Evolutionary conservation across 2,888 invertebrate genomes (phyloP).

Genomic region (Lacanobia wlatinum): DNA sequence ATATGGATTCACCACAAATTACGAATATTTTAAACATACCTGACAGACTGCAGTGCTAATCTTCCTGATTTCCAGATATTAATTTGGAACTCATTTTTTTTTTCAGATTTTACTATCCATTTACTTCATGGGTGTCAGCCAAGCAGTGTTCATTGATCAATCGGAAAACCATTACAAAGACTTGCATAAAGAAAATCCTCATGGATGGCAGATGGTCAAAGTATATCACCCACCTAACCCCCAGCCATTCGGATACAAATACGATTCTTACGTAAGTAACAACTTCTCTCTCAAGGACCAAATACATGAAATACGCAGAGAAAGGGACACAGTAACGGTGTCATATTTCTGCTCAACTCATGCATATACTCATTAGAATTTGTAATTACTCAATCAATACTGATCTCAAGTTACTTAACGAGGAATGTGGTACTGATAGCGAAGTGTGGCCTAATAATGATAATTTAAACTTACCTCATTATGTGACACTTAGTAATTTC

Average conservation of each 20-base stretch:
- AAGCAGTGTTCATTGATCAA: conserved; percentile 79
- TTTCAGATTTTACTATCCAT: conserved; percentile 80
- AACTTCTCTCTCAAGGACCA: conserved; percentile 56
- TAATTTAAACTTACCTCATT: conserved; percentile 28
- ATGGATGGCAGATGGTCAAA: conserved; percentile 81
- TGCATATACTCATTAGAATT: conserved; percentile 58
- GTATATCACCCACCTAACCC: conserved; percentile 79
- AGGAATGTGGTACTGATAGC: conserved; percentile 49
- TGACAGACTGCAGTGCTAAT: not conserved
- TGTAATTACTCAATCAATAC: conserved; percentile 58
- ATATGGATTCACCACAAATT: not conserved
- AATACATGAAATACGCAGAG: conserved; percentile 48
- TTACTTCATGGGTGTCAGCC: conserved; percentile 75
- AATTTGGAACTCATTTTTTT: not conserved
- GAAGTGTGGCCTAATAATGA: conserved; percentile 43
- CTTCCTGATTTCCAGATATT: not conserved
- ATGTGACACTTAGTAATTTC: conserved; percentile 12
- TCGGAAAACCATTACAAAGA: conserved; percentile 64
- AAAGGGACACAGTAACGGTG: conserved; percentile 58
- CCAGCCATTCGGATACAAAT: conserved; percentile 73
- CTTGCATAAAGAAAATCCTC: conserved; percentile 56
- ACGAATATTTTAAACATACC: not conserved
- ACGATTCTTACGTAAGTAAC: conserved; percentile 81
- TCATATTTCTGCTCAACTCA: conserved; percentile 51
- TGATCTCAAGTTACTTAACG: conserved; percentile 45